phyloP scores from a whole-genome alignment of 2,113 vertebrate species.

The Hemicordylus capensis region DNA sequence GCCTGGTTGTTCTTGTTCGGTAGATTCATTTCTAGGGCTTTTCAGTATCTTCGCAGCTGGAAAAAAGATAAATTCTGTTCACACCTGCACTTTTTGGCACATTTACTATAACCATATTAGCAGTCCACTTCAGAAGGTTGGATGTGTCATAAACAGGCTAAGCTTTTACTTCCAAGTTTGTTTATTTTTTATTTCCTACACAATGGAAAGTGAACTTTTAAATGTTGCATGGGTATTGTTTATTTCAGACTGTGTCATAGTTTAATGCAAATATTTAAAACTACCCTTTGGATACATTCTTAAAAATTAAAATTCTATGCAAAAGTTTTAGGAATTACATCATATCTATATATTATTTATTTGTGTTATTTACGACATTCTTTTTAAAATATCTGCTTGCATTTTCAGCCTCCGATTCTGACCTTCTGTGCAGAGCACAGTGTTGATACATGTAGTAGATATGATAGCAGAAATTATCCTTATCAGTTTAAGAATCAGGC shows the following conservation, averaged over 20 bases:
- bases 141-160: not conserved
- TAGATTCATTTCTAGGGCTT: not conserved
- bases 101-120: not conserved
- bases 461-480: not conserved
- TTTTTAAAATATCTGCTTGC: not conserved
- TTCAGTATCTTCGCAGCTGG: not conserved
- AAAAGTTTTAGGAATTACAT: not conserved
- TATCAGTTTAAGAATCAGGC: not conserved
- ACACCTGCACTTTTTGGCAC: constrained; percentile 12
- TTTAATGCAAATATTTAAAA: not conserved
- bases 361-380: no score
- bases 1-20: not conserved
- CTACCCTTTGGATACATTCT: not conserved
- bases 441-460: not conserved
- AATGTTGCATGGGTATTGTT: not conserved
- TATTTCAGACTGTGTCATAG: not conserved
- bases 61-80: not conserved
- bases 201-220: not conserved
- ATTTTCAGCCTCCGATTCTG: not conserved
- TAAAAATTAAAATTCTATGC: not conserved
- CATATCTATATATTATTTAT: not conserved
- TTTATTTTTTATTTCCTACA: not conserved
- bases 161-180: not conserved
- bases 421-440: not conserved
- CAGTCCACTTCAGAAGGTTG: not conserved